A percentile compares a stretch with the other conserved stretches of the same genome.
Conservation (phyloP, 2,797 vertebrate species). For the Thunnus albacares region DNA sequence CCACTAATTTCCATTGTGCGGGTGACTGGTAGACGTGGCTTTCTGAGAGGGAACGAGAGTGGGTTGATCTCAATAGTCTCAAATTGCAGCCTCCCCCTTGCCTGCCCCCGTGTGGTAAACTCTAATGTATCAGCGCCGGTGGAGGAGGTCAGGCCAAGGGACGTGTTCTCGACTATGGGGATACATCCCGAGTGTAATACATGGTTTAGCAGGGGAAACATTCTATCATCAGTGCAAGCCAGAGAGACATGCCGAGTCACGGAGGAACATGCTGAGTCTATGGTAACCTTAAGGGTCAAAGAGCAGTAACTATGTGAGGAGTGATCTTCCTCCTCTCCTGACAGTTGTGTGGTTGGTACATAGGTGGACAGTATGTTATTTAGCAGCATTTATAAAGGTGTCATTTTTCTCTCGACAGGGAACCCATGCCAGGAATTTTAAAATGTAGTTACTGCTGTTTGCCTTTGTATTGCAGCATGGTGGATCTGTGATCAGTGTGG, state of each 20-base stretch:
- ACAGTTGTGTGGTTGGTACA: slow-evolving; percentile 33
- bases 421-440: slow-evolving; percentile 12
- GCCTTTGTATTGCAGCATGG: slow-evolving; percentile 48
- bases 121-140: background rate
- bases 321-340: slow-evolving; percentile 12
- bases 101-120: background rate
- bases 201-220: slow-evolving; percentile 41
- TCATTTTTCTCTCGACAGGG: slow-evolving; percentile 9
- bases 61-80: slow-evolving; percentile 21
- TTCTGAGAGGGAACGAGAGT: slow-evolving; percentile 11
- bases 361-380: slow-evolving; percentile 31
- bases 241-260: slow-evolving; percentile 59
- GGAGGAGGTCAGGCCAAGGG: background rate
- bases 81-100: background rate
- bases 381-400: slow-evolving; percentile 64
- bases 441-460: slow-evolving; percentile 33
- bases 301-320: slow-evolving; percentile 16
- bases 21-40: slow-evolving; percentile 8
- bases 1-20: background rate
- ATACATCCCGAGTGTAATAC: background rate
- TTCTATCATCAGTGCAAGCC: slow-evolving; percentile 63
- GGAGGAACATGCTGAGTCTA: slow-evolving; percentile 60
- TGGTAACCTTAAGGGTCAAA: slow-evolving; percentile 28
- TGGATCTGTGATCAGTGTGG: slow-evolving; percentile 66
- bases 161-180: slow-evolving; percentile 7